phyloP scores from a whole-genome alignment of 2,113 vertebrate genomes.

The Lepisosteus oculatus region DNA sequence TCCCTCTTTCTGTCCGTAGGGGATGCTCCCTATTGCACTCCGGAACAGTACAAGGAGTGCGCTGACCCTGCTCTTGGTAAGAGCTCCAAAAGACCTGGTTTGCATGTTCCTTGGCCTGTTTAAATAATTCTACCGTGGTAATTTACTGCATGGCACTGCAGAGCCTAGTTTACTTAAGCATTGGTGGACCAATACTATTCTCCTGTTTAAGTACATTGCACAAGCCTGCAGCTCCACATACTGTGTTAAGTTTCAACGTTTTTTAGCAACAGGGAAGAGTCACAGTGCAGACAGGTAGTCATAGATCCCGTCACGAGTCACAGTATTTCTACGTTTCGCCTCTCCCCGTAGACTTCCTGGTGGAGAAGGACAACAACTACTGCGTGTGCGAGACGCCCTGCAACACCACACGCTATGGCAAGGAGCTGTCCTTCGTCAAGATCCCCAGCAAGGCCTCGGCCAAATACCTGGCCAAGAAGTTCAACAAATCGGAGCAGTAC shows the following conservation, averaged over 20 bases:
- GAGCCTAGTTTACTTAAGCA: too few species aligned
- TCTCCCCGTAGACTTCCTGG: slow-evolving; percentile 81
- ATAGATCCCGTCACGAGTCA: too few species aligned
- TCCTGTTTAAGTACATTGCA: too few species aligned
- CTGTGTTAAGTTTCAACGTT: too few species aligned
- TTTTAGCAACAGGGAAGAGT: too few species aligned
- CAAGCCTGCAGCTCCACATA: too few species aligned
- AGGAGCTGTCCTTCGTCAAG: slow-evolving; percentile 98
- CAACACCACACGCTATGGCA: slow-evolving; percentile 91
- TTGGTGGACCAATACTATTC: too few species aligned
- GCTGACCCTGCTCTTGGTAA: slow-evolving; percentile 94
- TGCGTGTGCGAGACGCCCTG: slow-evolving; percentile 95
- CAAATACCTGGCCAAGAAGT: slow-evolving; percentile 98
- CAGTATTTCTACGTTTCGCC: background rate
- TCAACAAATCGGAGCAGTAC: slow-evolving; percentile 98
- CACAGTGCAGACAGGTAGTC: too few species aligned
- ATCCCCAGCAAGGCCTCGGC: slow-evolving; percentile 98
- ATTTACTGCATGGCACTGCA: too few species aligned
- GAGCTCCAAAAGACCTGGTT: slow-evolving; percentile 37
- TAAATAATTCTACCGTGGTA: too few species aligned
- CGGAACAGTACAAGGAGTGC: slow-evolving; percentile 98
- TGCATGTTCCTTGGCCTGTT: too few species aligned
- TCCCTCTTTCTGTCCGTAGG: slow-evolving; percentile 59
- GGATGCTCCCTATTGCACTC: slow-evolving; percentile 95
- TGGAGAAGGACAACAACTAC: slow-evolving; percentile 92